These are phyloP conservation scores for Sitodiplosis mosellana DNA, from an alignment of 1,140 invertebrate species.

Conservation along the genomic window DNA sequence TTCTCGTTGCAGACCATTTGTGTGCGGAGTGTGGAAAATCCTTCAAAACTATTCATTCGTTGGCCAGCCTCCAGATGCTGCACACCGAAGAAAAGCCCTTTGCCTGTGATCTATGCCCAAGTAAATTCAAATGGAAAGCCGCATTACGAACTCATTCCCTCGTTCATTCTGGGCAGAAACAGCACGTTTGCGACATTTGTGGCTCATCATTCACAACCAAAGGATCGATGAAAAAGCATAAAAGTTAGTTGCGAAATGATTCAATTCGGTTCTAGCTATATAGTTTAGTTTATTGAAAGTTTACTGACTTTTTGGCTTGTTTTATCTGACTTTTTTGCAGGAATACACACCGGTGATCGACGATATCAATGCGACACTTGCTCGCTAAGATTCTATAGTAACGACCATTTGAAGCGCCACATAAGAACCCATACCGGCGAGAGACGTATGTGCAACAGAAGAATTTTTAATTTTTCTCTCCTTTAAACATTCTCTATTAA, in stretches of 20 bases:
- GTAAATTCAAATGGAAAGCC: not conserved
- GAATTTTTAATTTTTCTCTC: too few species aligned
- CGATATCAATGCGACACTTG: conserved; percentile 59
- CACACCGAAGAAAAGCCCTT: not conserved
- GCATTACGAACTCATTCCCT: not conserved
- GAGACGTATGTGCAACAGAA: conserved; percentile 38
- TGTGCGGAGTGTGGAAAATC: not conserved
- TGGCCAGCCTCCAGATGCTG: not conserved
- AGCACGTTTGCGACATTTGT: conserved; percentile 47
- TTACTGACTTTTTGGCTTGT: too few species aligned
- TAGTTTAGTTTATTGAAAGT: too few species aligned
- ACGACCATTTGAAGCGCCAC: conserved; percentile 17
- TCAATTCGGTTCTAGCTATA: too few species aligned
- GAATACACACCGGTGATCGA: conserved; percentile 50
- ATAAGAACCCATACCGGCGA: conserved; percentile 36
- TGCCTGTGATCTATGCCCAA: not conserved
- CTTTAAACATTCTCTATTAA: too few species aligned
- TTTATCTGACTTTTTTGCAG: too few species aligned
- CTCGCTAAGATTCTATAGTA: conserved; percentile 39
- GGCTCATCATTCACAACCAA: conserved; percentile 48
- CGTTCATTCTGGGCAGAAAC: conserved; percentile 23
- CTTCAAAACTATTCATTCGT: not conserved
- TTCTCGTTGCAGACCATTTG: too few species aligned
- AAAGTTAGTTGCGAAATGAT: conserved; percentile 23
- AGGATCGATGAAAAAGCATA: conserved; percentile 36